Evolutionary conservation across 2,113 vertebrate species (phyloP).

Genomic region (Clarias magur): DNA sequence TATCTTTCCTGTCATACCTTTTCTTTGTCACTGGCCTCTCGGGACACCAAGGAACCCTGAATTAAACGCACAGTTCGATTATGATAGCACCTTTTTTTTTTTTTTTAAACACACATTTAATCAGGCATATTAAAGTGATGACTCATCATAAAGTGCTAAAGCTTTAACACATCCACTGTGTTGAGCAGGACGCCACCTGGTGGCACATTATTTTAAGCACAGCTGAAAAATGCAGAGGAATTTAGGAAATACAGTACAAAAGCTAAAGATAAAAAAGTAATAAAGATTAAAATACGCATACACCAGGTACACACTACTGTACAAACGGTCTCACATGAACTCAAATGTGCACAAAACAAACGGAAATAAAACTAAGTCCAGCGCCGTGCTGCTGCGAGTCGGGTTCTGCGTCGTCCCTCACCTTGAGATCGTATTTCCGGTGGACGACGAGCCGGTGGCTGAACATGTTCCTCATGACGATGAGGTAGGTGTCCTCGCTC

Average conservation of each 20-base stretch:
- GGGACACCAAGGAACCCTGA: conserved; percentile 86
- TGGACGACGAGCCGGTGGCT: conserved; percentile 90
- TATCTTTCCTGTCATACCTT: conserved; percentile 69
- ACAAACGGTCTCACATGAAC: background rate
- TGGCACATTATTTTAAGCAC: conserved; percentile 15
- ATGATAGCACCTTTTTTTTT: background rate
- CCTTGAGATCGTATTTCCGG: conserved; percentile 94
- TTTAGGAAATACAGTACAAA: background rate
- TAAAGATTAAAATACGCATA: background rate
- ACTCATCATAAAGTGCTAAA: background rate
- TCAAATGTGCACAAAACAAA: background rate
- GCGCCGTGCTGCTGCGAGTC: background rate
- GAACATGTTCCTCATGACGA: conserved; percentile 95
- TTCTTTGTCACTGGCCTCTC: conserved; percentile 91
- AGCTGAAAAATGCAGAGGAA: background rate
- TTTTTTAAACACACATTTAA: background rate
- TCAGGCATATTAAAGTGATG: background rate
- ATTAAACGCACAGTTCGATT: background rate
- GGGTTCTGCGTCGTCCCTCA: conserved; percentile 53
- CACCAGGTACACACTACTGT: background rate
- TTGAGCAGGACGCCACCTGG: conserved; percentile 25
- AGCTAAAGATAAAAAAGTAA: background rate
- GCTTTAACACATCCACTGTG: background rate
- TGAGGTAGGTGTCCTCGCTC: conserved; percentile 89
- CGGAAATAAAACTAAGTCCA: background rate